Base-by-base conservation (phyloP, 2,888 invertebrate genomes). In the Cheilosia variabilis region DNA sequence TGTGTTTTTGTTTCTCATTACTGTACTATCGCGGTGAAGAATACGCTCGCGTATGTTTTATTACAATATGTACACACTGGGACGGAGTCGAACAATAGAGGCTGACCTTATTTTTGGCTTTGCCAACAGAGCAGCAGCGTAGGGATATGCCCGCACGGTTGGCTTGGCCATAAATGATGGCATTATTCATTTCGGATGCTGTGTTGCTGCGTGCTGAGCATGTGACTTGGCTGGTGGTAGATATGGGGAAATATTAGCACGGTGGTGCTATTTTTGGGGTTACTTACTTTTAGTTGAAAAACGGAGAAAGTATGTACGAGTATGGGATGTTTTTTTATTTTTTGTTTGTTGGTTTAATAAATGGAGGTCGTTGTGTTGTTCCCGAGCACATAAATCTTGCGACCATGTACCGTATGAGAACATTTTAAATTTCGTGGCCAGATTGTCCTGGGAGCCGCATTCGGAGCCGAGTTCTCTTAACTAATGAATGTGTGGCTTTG, bases 91-190 rank as follows among this genome's bases (percentile, higher is more conserved):
- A 86, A 86, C 71, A 86, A 81, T 76, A 72, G 66, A 52, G 62
- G 72, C 76, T 81, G 86, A 86, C 86, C 86, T 81, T 81, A 81
- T 86, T 86, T 80, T 72, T 53, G 66, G 65, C 66, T 78, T 31
- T 68, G 60, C 72, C 72, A 72, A 72, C 47, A 80, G 71, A 62
- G 71, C 57, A 86, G 52, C 81, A 86, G 52, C 76, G 41, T 52
- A 57, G 68, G 47, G 81, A 77, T 68, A 76, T 72, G 71, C 76
- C 63, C 53, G 68, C 45, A 86, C 34, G 58, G 65, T 68, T 80
- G 53, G 63, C 19, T 76, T 76, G 60, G 45, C 47, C 75, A 80
- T 86, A 86, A 86, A 86, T 86, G 86, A 86, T 81, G 76, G 72
- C 43, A 86, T 86, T 76, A 86, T 86, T 86, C 68, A 86, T 86